Percentiles rank a stretch among this genome's conserved stretches.
phyloP scores from a whole-genome alignment of 2,113 vertebrate genomes.

The Antechinus stuartii region DNA sequence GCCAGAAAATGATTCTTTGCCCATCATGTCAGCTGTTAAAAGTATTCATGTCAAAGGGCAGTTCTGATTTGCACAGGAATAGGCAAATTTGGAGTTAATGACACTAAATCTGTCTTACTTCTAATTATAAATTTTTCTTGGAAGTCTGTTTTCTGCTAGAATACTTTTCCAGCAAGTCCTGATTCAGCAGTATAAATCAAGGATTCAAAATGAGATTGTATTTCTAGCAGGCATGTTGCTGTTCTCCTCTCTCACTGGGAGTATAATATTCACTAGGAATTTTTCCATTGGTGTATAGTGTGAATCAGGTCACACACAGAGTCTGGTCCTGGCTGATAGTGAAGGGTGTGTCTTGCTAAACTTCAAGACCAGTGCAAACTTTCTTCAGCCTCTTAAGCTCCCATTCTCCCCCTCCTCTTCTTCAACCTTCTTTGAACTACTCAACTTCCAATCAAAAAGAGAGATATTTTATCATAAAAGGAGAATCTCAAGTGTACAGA shows the following conservation, averaged over 20 bases:
- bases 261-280: constrained; percentile 5
- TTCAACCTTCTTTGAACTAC: neutral
- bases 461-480: neutral
- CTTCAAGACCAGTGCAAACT: neutral
- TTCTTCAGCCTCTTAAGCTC: neutral
- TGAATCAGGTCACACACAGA: neutral
- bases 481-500: neutral
- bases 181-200: neutral
- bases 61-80: neutral
- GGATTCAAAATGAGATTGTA: neutral
- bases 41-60: constrained; percentile 25
- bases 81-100: neutral
- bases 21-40: neutral
- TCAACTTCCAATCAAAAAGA: neutral
- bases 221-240: neutral
- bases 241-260: neutral
- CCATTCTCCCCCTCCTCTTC: neutral
- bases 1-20: constrained; percentile 13
- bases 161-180: neutral
- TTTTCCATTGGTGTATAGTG: neutral
- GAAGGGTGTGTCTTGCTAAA: neutral
- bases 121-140: neutral
- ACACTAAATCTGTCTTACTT: neutral
- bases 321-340: neutral
- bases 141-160: neutral